Base-by-base conservation (phyloP, 2,797 vertebrate species). In the Austrolebias charrua region DNA sequence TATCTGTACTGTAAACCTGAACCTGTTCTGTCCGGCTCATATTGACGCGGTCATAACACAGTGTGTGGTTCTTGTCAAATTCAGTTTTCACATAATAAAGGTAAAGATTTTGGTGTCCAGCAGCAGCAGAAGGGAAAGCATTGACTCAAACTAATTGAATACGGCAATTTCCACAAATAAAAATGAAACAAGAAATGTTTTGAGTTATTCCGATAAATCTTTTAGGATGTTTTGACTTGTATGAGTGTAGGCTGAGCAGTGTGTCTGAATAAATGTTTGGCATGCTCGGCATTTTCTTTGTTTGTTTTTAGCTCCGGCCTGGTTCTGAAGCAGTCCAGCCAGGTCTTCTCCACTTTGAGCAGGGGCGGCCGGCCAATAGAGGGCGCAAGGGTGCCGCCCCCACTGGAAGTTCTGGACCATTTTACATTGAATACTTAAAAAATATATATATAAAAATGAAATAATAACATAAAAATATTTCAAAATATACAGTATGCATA, bases 41-140 rank as follows among this genome's bases (percentile, higher is more conserved):
- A 68, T 55, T 75, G 78, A 81, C 75, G 55, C 79, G 81, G 76
- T 78, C 66, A 78, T 82, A 76, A 76, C 52, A 66, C 38, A 54
- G 44, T 19, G 55, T 60, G 57, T 66, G 70, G 71, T 73, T 67
- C 70, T 76, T 71, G 55, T 71, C 71, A 64, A 54, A 76, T 68
- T 69, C 33, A 31, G 12, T 69, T 82, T 79, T 59, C 53, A 60
- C 69, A 69, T 66, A 53, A 15, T 12, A 40, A 40, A 55, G 19
- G 14, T 14, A 43, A 43, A 40, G 38, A 11, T 40, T 40, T 40
- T 40, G 38, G 11, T 40, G 38, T 40, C 38, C 38, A 40, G 38
- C 38, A 40, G 38, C 38, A 40, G 38, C 38, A 40, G 38, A 40
- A 12, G 11, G 38, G 38, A 13, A 40, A 40, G 12, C 11, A 40